These are phyloP conservation scores for Clostera curtula DNA, from an alignment of 2,888 invertebrate genomes.

Conservation along the genomic window DNA sequence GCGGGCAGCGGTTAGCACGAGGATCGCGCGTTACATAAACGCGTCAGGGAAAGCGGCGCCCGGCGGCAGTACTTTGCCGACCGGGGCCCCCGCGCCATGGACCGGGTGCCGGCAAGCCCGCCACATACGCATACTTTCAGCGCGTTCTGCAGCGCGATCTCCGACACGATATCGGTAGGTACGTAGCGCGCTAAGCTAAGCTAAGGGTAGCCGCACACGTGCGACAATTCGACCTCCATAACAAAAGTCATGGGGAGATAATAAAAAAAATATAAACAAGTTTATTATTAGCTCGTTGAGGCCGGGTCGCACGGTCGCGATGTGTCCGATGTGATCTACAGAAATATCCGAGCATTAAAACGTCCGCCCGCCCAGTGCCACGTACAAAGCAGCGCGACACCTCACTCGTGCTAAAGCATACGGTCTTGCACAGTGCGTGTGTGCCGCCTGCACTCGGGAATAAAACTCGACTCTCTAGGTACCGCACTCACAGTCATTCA, in stretches of 20 bases:
- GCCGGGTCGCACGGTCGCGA: slow-evolving; percentile 72
- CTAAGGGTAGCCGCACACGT: too few relatives aligned
- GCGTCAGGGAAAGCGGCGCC: slow-evolving; percentile 38
- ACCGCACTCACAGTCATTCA: too few relatives aligned
- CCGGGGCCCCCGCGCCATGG: slow-evolving; percentile 51
- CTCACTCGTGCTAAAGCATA: slow-evolving; percentile 38
- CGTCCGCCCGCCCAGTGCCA: slow-evolving; percentile 40
- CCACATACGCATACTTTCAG: slow-evolving; percentile 59
- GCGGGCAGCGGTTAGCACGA: too few relatives aligned
- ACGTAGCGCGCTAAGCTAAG: slow-evolving; percentile 21
- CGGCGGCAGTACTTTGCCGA: slow-evolving; percentile 59
- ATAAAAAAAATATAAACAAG: slow-evolving; percentile 74
- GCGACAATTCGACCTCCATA: too few relatives aligned
- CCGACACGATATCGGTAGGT: slow-evolving; percentile 70
- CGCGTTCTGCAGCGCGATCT: slow-evolving; percentile 70
- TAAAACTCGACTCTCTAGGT: too few relatives aligned
- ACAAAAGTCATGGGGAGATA: slow-evolving; percentile 54
- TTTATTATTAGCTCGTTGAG: slow-evolving; percentile 71
- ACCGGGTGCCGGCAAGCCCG: slow-evolving; percentile 46
- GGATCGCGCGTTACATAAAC: slow-evolving; percentile 58
- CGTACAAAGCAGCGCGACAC: slow-evolving; percentile 51
- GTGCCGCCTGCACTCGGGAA: slow-evolving; percentile 8
- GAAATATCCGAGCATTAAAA: slow-evolving; percentile 67
- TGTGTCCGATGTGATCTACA: slow-evolving; percentile 71
- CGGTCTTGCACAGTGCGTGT: slow-evolving; percentile 30